These are phyloP conservation scores for Pao palembangensis DNA, from an alignment of 2,113 vertebrate genomes.

Conservation along the genomic window DNA sequence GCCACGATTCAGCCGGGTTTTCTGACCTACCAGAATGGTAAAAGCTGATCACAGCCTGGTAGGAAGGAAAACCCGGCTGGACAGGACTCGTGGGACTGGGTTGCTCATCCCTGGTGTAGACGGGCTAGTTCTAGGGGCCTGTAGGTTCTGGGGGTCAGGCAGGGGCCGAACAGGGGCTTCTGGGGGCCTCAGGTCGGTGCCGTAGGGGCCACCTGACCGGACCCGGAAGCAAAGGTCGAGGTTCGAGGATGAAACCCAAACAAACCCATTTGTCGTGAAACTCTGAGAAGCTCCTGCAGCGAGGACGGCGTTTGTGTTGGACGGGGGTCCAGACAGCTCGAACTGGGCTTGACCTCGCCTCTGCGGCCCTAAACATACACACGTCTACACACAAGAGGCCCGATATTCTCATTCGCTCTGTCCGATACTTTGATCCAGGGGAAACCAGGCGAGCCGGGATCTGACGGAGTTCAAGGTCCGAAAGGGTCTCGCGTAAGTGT, in stretches of 20 bases:
- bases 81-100: too few relatives aligned
- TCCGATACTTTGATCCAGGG: conserved; percentile 56
- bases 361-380: conserved; percentile 5
- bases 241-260: conserved; percentile 40
- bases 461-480: conserved; percentile 54
- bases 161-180: too few relatives aligned
- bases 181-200: conserved; percentile 3
- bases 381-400: conserved; percentile 18
- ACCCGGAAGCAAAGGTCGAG: conserved; percentile 40
- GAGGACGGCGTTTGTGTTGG: conserved; percentile 31
- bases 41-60: too few relatives aligned
- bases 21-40: background rate
- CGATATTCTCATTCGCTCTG: conserved; percentile 23
- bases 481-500: conserved; percentile 67
- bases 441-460: conserved; percentile 63
- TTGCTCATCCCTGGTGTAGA: too few relatives aligned
- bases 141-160: too few relatives aligned
- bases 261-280: conserved; percentile 29
- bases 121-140: too few relatives aligned
- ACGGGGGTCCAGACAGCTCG: conserved; percentile 38
- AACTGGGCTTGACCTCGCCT: conserved; percentile 17
- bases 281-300: conserved; percentile 25
- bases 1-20: background rate
- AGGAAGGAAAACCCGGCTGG: too few relatives aligned
- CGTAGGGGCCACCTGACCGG: background rate